These are phyloP conservation scores for Proterorhinus semilunaris DNA, from an alignment of 2,113 vertebrate genomes.

Conservation along the genomic window DNA sequence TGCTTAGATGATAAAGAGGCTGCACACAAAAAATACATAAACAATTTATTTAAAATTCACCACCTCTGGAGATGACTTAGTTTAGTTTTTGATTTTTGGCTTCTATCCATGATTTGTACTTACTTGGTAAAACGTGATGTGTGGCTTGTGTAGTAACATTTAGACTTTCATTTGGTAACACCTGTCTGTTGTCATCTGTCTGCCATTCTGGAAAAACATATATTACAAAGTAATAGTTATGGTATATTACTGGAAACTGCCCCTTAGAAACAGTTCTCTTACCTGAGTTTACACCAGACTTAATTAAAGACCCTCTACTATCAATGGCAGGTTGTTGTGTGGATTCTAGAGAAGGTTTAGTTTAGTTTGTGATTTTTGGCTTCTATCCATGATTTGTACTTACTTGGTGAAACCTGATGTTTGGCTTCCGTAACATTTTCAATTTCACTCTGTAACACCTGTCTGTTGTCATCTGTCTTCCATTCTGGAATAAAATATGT, in stretches of 20 bases:
- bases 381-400: not conserved
- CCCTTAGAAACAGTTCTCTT: not conserved
- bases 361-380: too few species aligned
- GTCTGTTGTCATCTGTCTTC: not conserved
- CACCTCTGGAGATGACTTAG: too few species aligned
- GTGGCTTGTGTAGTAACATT: slow-evolving; percentile 12
- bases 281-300: not conserved
- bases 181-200: not conserved
- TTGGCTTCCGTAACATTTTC: slow-evolving; percentile 4
- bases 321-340: not conserved
- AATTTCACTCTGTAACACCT: not conserved
- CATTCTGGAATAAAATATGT: not conserved
- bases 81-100: too few species aligned
- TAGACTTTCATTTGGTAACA: not conserved
- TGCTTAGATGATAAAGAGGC: slow-evolving; percentile 60
- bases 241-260: not conserved
- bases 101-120: not conserved
- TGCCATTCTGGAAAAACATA: not conserved
- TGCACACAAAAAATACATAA: slow-evolving; percentile 10
- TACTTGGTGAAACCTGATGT: not conserved
- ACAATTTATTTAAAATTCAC: too few species aligned
- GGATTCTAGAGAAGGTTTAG: not conserved
- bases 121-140: not conserved
- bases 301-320: not conserved
- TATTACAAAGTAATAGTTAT: too few species aligned